phyloP scores from a whole-genome alignment of 2,797 vertebrate species.

The Coluber constrictor region DNA sequence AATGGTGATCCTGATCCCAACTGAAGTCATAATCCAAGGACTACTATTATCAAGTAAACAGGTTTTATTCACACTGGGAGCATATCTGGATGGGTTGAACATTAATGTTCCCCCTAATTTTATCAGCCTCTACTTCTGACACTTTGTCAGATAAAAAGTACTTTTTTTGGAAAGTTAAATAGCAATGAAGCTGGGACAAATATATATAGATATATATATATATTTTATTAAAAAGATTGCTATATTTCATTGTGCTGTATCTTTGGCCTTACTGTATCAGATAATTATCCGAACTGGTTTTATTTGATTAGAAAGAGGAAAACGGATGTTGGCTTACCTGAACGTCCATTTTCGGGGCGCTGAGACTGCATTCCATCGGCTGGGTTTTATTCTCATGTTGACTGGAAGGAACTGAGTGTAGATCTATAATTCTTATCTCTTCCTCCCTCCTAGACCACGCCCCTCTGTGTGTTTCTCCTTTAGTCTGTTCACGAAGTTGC shows the following conservation, averaged over 20 bases:
- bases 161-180: neutral
- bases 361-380: no score
- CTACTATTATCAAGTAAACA: neutral
- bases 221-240: neutral
- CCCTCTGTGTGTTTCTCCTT: no score
- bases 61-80: neutral
- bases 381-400: no score
- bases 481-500: no score
- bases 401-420: no score
- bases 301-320: neutral
- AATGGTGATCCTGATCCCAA: no score
- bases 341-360: no score
- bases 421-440: no score
- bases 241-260: neutral
- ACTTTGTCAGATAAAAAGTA: neutral
- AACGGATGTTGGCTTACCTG: no score
- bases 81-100: neutral
- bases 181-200: neutral
- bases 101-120: constrained; percentile 20
- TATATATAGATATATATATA: neutral
- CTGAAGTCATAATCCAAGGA: no score
- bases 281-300: neutral
- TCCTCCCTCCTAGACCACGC: no score
- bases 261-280: no score
- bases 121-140: neutral